Conservation (phyloP, 2,888 invertebrate genomes). For the Acanthosepion pharaonis region DNA sequence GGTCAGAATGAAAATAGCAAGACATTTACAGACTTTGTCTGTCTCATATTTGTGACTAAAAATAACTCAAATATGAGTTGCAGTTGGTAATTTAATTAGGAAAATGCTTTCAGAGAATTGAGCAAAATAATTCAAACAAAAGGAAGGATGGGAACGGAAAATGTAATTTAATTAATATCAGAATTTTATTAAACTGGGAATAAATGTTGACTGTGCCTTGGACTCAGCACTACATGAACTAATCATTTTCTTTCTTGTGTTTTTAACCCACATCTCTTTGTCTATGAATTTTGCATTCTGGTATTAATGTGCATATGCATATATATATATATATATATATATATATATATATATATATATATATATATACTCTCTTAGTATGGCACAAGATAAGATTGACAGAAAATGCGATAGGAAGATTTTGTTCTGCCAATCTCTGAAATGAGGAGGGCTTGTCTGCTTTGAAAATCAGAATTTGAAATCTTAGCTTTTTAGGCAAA, state of each 20-base stretch:
- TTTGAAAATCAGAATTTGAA: too few relatives aligned
- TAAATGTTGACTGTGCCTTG: background rate
- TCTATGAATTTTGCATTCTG: too few relatives aligned
- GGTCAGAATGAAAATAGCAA: background rate
- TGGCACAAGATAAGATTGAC: too few relatives aligned
- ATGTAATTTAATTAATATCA: slow-evolving; percentile 11
- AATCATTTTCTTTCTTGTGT: background rate
- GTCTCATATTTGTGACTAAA: background rate
- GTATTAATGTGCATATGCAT: too few relatives aligned
- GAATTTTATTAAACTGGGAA: slow-evolving; percentile 7
- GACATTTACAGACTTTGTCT: background rate
- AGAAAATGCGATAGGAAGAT: too few relatives aligned
- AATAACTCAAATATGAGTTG: background rate
- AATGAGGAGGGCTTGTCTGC: too few relatives aligned
- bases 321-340: too few relatives aligned
- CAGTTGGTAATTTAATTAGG: slow-evolving; percentile 20
- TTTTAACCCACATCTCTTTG: too few relatives aligned
- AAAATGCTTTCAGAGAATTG: background rate
- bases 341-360: too few relatives aligned
- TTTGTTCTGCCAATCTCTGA: too few relatives aligned
- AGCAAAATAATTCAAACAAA: background rate
- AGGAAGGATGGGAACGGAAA: background rate
- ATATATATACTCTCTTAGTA: too few relatives aligned
- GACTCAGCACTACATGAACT: background rate
- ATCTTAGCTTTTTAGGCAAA: too few relatives aligned